Evolutionary conservation across 2,888 invertebrate genomes (phyloP).

Genomic region (Drosophila infuscata): DNA sequence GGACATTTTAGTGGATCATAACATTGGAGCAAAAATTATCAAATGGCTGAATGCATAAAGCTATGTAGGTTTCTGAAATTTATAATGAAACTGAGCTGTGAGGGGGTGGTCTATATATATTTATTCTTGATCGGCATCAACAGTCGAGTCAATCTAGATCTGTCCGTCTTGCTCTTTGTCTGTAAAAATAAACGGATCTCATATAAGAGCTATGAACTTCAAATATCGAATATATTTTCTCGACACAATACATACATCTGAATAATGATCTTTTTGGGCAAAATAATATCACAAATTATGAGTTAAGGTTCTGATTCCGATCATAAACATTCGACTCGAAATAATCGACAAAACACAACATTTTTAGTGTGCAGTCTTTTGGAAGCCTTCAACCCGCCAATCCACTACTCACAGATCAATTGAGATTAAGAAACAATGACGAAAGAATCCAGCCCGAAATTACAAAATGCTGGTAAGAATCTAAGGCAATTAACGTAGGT

Average conservation of each 20-base stretch:
- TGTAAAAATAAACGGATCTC: no score
- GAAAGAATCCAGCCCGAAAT: neutral
- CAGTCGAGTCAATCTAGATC: no score
- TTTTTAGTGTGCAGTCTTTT: neutral
- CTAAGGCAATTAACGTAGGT: slow-evolving; percentile 17
- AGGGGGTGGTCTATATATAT: neutral
- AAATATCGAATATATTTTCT: neutral
- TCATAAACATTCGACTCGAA: neutral
- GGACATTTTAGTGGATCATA: no score
- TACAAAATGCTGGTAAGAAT: neutral
- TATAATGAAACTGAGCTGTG: no score
- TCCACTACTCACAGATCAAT: neutral
- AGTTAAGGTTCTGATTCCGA: neutral
- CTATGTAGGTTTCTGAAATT: no score
- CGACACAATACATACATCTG: neutral
- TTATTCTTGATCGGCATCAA: no score
- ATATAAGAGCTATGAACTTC: neutral
- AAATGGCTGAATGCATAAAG: no score
- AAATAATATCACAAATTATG: no score
- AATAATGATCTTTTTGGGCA: neutral
- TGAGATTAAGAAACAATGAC: neutral
- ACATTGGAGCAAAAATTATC: no score
- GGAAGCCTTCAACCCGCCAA: neutral
- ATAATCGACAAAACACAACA: neutral
- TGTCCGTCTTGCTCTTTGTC: no score